Evolutionary conservation across 2,113 vertebrate species (phyloP).

Genomic region (Cisticola juncidis): DNA sequence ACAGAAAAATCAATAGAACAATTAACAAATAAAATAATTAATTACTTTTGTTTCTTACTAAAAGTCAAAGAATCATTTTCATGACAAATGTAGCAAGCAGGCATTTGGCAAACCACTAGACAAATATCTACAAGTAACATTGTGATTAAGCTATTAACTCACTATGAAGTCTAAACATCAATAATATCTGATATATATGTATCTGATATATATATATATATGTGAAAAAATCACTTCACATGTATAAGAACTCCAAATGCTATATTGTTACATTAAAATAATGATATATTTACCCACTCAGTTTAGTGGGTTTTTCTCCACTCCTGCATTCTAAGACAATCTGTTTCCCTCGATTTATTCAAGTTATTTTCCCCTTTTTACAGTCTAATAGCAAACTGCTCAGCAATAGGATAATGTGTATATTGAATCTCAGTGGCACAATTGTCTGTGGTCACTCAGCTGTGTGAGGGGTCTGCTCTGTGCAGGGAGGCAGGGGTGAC

Average conservation of each 20-base stretch:
- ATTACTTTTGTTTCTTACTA: not conserved
- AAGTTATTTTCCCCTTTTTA: not conserved
- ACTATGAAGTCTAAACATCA: not conserved
- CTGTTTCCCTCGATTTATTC: not conserved
- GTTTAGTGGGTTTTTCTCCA: not conserved
- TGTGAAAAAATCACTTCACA: not conserved
- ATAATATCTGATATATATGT: not conserved
- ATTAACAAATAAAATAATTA: not conserved
- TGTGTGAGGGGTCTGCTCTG: not conserved
- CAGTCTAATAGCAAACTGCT: not conserved
- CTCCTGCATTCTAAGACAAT: not conserved
- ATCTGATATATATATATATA: too few relatives aligned
- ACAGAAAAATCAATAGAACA: not conserved
- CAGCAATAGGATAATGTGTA: not conserved
- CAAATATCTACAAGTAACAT: not conserved
- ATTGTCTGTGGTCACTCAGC: not conserved
- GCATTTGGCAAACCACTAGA: not conserved
- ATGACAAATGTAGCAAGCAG: not conserved
- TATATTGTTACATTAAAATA: not conserved
- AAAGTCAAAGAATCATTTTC: not conserved
- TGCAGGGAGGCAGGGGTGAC: not conserved
- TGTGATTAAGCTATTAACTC: not conserved
- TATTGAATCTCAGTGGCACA: not conserved
- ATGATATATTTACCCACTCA: not conserved
- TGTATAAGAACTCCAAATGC: not conserved